These are phyloP conservation scores for Callyntrura guangdongensis DNA, from an alignment of 2,888 invertebrate genomes.

Conservation along the genomic window DNA sequence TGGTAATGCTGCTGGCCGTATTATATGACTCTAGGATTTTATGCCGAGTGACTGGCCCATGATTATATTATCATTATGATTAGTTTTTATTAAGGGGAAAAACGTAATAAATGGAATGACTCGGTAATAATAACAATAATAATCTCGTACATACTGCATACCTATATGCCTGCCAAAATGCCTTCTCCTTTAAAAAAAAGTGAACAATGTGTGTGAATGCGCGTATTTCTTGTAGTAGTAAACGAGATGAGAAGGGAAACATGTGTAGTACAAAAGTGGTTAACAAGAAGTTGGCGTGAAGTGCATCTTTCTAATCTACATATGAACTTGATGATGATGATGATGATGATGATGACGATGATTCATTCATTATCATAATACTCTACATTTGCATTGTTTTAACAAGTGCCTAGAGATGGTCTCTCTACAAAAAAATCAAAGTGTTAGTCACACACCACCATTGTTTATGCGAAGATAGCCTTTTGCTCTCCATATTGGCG, in stretches of 20 bases:
- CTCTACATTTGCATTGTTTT: slow-evolving; percentile 23
- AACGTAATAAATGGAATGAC: slow-evolving; percentile 55
- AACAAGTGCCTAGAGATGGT: no score
- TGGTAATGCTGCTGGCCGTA: slow-evolving; percentile 18
- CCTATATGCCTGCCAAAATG: background rate
- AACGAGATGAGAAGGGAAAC: background rate
- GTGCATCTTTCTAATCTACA: slow-evolving; percentile 53
- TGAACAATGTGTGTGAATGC: no score
- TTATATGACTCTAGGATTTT: background rate
- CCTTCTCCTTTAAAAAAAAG: no score
- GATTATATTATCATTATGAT: slow-evolving; percentile 64
- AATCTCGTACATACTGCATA: background rate
- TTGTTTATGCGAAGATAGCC: no score
- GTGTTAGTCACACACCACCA: slow-evolving; percentile 13
- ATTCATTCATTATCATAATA: slow-evolving; percentile 50
- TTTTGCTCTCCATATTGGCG: no score
- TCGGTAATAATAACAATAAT: background rate
- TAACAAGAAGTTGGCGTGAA: slow-evolving; percentile 74
- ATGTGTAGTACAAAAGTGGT: slow-evolving; percentile 67
- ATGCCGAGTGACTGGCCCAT: slow-evolving; percentile 43
- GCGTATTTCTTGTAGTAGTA: no score
- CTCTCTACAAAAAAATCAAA: background rate
- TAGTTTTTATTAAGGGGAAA: slow-evolving; percentile 48
- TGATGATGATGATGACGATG: slow-evolving; percentile 36
- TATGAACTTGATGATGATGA: slow-evolving; percentile 29